A percentile compares a stretch with the other conserved stretches of the same genome.
These are phyloP conservation scores for Callimorpha dominula DNA, from an alignment of 2,888 invertebrate species.

Conservation along the genomic window DNA sequence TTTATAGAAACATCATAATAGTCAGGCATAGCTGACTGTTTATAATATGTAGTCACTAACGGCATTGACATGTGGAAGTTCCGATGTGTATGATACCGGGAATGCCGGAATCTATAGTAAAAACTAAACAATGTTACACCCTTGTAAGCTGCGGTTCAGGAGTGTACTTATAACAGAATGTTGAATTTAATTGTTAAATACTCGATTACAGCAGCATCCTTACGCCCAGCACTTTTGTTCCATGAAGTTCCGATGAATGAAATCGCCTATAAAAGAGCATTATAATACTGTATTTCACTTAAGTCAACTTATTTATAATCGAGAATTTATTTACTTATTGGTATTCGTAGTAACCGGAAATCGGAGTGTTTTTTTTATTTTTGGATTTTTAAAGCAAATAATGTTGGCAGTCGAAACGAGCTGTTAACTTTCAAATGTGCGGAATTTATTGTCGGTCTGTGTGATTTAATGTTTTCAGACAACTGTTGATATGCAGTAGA, in stretches of 20 bases:
- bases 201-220: background rate
- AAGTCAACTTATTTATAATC: background rate
- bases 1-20: background rate
- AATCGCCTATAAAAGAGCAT: background rate
- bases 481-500: background rate
- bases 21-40: background rate
- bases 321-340: slow-evolving; percentile 2
- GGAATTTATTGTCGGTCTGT: background rate
- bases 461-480: background rate
- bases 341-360: background rate
- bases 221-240: background rate
- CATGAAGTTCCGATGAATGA: background rate
- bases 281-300: background rate
- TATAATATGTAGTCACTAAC: background rate
- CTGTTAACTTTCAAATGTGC: slow-evolving; percentile 3
- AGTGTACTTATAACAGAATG: background rate
- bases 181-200: background rate
- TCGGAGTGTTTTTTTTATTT: background rate
- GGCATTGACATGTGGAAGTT: background rate
- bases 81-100: background rate
- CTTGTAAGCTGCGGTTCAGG: too few relatives aligned
- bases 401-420: background rate
- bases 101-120: background rate
- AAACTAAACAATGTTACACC: too few relatives aligned
- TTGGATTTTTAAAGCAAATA: slow-evolving; percentile 1